Evolutionary conservation across 2,113 vertebrate genomes (phyloP).

Genomic region (Oostethus manadensis): DNA sequence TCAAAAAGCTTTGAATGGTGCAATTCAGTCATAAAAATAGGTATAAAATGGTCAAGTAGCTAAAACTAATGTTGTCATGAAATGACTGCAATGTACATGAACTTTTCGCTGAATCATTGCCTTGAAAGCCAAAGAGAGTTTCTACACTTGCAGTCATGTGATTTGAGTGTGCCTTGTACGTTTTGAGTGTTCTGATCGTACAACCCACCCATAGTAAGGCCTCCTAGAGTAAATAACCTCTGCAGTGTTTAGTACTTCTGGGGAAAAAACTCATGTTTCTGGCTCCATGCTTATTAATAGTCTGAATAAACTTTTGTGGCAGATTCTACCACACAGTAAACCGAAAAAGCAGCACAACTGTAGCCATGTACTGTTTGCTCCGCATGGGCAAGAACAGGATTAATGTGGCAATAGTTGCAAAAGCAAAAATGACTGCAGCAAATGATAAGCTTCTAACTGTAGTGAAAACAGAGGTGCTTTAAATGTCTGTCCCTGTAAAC

Average conservation of each 20-base stretch:
- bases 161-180: slow-evolving; percentile 6
- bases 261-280: slow-evolving; percentile 5
- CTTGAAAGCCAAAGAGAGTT: slow-evolving; percentile 6
- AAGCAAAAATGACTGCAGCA: neutral
- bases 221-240: slow-evolving; percentile 2
- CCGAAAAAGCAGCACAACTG: neutral
- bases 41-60: neutral
- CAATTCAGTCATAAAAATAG: neutral
- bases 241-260: slow-evolving; percentile 5
- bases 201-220: slow-evolving; percentile 7
- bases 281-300: slow-evolving; percentile 12
- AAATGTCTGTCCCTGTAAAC: slow-evolving; percentile 4
- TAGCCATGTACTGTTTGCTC: neutral
- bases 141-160: neutral
- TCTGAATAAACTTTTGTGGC: neutral
- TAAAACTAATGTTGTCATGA: slow-evolving; percentile 6
- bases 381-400: neutral
- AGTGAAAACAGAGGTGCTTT: slow-evolving; percentile 4
- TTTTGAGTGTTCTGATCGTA: slow-evolving; percentile 5
- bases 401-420: neutral
- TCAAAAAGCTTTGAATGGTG: neutral
- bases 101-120: slow-evolving; percentile 1
- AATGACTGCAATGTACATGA: slow-evolving; percentile 4
- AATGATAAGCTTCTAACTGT: slow-evolving; percentile 1
- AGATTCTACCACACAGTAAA: slow-evolving; percentile 1